Evolutionary conservation across 2,113 vertebrate species (phyloP), one percentile per base, ranked within the genome.

Genomic region (Dicaeum eximium): DNA sequence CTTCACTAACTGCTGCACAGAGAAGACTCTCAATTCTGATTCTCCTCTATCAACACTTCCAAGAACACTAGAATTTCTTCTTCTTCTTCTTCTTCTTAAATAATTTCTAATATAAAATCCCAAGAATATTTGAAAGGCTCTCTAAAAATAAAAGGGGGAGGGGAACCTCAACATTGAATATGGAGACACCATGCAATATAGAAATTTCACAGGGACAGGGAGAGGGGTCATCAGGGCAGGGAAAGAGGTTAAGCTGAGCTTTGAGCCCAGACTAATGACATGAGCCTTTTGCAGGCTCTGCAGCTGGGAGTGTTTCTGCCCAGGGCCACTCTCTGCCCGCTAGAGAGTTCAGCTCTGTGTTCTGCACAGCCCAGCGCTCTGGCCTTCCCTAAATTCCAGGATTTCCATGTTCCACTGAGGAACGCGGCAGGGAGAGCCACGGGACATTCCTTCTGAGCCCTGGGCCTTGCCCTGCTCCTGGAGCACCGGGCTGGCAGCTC

Each of bases 371-470:
- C 66, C 83, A 45, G 11, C 0, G 0, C 53, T 23, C 51, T 1
- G 8, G 33, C 45, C 16, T 65, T 23, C 35, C 45, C 60, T 11
- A 15, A 21, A 56, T 20, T 10, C 15, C 6, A 37, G 31, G 35
- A 27, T 64, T 38, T 61, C 74, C 51, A 10, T 0, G 0, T 35
- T 21, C 31, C n/a, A 13, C 6, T 3, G 2, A 7, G 1, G 11
- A 75, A 15, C 57, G 17, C 11, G 38, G 27, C 57, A 14, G 13
- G 47, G 6, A 35, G 27, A 15, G 65, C 38, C 3, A 0, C 0
- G 4, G 80, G 65, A 42, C 38, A 5, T 22, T 42, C 25, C 17
- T 35, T n/a, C 10, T 1, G 1, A 62, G 44, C 71, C 10, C 1
- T 4, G 15, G 45, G 54, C 21, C 30, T 22, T 42, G 57, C 20